A percentile compares a stretch with the other conserved stretches of the same genome.
phyloP scores from a whole-genome alignment of 2,113 vertebrate species.

The Nipponia nippon region DNA sequence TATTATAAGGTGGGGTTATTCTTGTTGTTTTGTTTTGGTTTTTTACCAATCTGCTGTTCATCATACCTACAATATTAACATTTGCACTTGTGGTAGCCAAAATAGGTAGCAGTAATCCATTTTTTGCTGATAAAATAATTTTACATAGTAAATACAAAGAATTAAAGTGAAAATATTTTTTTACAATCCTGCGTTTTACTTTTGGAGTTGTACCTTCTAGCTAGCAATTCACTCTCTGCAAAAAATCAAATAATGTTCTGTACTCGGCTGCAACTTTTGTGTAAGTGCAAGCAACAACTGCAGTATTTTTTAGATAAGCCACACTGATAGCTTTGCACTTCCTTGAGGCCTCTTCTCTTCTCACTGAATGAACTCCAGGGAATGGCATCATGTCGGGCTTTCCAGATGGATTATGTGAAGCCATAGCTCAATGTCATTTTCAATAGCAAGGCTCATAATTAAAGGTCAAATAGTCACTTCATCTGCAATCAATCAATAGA shows the following conservation, averaged over 20 bases:
- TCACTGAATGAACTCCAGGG: conserved; percentile 82
- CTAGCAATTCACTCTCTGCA: background rate
- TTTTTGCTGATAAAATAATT: background rate
- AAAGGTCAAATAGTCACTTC: conserved; percentile 98
- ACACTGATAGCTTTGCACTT: conserved; percentile 61
- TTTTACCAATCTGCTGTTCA: background rate
- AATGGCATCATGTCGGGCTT: conserved; percentile 86
- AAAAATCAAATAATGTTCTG: background rate
- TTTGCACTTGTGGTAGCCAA: background rate
- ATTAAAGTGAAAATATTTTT: background rate
- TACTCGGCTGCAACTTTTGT: background rate
- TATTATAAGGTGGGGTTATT: background rate
- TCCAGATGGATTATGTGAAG: conserved; percentile 85
- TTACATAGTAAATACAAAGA: background rate
- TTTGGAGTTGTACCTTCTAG: background rate
- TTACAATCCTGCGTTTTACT: background rate
- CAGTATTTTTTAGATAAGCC: conserved; percentile 60
- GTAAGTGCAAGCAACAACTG: conserved; percentile 28
- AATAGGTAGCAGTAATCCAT: background rate
- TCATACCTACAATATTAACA: background rate
- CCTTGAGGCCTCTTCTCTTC: conserved; percentile 71
- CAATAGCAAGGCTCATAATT: conserved; percentile 91
- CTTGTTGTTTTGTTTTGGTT: background rate
- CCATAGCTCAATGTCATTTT: conserved; percentile 88
- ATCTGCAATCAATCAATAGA: conserved; percentile 98